Conservation (phyloP, 1,140 invertebrate species). For the Scaptomyza montana region DNA sequence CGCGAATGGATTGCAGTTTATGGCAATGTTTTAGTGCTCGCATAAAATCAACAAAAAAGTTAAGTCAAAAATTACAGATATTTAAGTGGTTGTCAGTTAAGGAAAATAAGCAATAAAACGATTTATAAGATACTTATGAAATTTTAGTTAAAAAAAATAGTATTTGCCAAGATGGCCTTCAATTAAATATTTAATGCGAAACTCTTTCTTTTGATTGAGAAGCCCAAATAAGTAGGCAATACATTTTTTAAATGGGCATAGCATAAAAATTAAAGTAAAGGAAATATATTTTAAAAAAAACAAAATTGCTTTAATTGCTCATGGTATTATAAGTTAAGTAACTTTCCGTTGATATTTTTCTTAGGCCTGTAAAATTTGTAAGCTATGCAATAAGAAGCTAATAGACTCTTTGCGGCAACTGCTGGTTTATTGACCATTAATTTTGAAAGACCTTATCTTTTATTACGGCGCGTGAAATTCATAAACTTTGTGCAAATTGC, state of each 20-base stretch:
- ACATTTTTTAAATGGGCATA: too few relatives aligned
- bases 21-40: not conserved
- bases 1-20: not conserved
- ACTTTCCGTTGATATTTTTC: too few relatives aligned
- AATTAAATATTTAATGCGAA: too few relatives aligned
- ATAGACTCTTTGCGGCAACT: not conserved
- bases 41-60: not conserved
- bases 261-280: too few relatives aligned
- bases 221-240: too few relatives aligned
- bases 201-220: too few relatives aligned
- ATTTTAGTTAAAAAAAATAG: too few relatives aligned
- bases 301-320: too few relatives aligned
- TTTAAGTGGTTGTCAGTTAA: not conserved
- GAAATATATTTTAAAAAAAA: too few relatives aligned
- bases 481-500: constrained; percentile 71
- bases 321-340: too few relatives aligned
- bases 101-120: not conserved
- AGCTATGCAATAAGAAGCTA: not conserved
- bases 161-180: too few relatives aligned
- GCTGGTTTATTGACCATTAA: constrained; percentile 27
- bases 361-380: not conserved
- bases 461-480: constrained; percentile 56
- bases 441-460: constrained; percentile 28
- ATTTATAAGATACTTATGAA: too few relatives aligned
- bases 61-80: not conserved